Conservation (phyloP, 2,888 invertebrate genomes). For the Parapristionchus giblindavisi region DNA sequence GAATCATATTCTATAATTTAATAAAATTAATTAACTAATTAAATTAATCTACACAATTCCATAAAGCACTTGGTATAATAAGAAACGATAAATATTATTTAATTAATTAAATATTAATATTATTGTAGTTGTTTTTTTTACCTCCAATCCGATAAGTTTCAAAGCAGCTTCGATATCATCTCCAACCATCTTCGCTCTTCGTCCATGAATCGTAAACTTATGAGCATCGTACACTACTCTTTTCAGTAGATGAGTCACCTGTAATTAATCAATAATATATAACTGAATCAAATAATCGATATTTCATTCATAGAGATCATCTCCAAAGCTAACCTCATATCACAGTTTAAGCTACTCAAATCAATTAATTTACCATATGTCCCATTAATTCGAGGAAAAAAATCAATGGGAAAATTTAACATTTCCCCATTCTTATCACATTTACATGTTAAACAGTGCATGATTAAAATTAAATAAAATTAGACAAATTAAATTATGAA, state of each 20-base stretch:
- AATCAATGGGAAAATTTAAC: background rate
- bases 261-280: background rate
- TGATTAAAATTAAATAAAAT: too few species aligned
- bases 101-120: too few species aligned
- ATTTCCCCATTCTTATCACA: background rate
- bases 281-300: background rate
- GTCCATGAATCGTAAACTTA: slow-evolving; percentile 48
- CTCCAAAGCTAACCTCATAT: background rate
- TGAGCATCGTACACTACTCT: slow-evolving; percentile 45
- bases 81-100: background rate
- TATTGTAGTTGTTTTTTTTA: too few species aligned
- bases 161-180: slow-evolving; percentile 41
- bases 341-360: background rate
- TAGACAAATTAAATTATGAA: too few species aligned
- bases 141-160: slow-evolving; percentile 33
- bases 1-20: slow-evolving; percentile 4
- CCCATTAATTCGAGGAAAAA: too few species aligned
- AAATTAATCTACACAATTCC: background rate
- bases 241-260: slow-evolving; percentile 39
- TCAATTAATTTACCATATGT: too few species aligned
- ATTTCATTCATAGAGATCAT: background rate
- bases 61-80: background rate
- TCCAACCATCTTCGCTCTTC: slow-evolving; percentile 41
- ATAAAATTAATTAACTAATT: background rate
- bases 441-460: background rate